Evolutionary conservation across 2,888 invertebrate genomes (phyloP).

Genomic region (Unio pictorum): DNA sequence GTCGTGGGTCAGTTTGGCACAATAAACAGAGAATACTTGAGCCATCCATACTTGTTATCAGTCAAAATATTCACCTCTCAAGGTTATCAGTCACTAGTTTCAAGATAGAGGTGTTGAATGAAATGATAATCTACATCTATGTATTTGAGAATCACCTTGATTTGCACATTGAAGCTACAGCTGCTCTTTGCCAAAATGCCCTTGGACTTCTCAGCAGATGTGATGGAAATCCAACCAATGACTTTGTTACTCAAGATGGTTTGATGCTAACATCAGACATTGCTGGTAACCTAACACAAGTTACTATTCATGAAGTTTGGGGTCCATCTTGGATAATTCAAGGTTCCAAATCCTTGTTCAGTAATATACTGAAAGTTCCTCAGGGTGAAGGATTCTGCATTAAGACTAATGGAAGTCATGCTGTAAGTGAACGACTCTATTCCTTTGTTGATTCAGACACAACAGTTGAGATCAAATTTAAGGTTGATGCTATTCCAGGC

Average conservation of each 20-base stretch:
- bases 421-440: slow-evolving; percentile 23
- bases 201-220: slow-evolving; percentile 41
- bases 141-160: slow-evolving; percentile 27
- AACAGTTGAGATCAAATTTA: slow-evolving; percentile 50
- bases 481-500: slow-evolving; percentile 10
- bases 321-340: slow-evolving; percentile 35
- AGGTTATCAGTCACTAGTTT: no score
- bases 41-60: no score
- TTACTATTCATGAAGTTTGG: slow-evolving; percentile 33
- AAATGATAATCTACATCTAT: slow-evolving; percentile 30
- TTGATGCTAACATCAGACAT: slow-evolving; percentile 11
- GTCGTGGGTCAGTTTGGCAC: no score
- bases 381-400: slow-evolving; percentile 35
- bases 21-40: no score
- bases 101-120: slow-evolving; percentile 4
- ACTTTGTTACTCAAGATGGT: slow-evolving; percentile 33
- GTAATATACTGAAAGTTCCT: slow-evolving; percentile 11
- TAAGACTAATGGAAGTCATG: slow-evolving; percentile 19
- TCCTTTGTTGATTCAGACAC: slow-evolving; percentile 37
- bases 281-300: slow-evolving; percentile 17
- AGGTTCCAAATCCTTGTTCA: slow-evolving; percentile 21
- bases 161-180: slow-evolving; percentile 16
- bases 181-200: slow-evolving; percentile 20
- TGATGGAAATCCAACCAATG: slow-evolving; percentile 33
- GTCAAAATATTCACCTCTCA: no score